Percentiles rank a stretch among this genome's conserved stretches.
These are phyloP conservation scores for Eupeodes latifasciatus DNA, from an alignment of 2,888 invertebrate species.

Conservation along the genomic window DNA sequence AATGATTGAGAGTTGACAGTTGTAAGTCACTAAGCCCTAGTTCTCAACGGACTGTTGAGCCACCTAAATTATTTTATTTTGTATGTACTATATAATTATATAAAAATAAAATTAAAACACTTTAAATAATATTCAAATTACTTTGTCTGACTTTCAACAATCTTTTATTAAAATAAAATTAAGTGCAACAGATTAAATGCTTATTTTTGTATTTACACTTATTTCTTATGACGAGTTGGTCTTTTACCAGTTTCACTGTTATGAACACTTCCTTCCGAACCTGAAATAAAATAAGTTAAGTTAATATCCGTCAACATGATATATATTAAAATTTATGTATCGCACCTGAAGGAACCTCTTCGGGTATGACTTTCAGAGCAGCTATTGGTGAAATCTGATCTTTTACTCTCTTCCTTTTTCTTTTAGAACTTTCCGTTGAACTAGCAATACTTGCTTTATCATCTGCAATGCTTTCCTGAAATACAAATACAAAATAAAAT, in stretches of 20 bases:
- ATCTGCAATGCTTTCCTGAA: slow-evolving; percentile 77
- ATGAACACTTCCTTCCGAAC: slow-evolving; percentile 42
- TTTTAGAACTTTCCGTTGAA: slow-evolving; percentile 76
- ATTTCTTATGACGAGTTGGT: slow-evolving; percentile 53
- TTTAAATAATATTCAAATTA: not conserved
- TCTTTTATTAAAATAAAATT: slow-evolving; percentile 21
- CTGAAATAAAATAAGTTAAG: slow-evolving; percentile 5
- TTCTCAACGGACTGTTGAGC: too few relatives aligned
- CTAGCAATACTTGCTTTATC: slow-evolving; percentile 77
- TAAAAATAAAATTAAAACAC: not conserved
- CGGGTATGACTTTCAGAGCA: slow-evolving; percentile 77
- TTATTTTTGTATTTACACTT: not conserved
- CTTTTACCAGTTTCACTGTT: slow-evolving; percentile 48
- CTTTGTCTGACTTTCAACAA: not conserved
- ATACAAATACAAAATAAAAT: not conserved
- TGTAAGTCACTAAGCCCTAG: too few relatives aligned
- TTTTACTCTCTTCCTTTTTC: slow-evolving; percentile 69
- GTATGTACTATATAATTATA: too few relatives aligned
- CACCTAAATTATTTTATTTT: too few relatives aligned
- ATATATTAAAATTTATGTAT: not conserved
- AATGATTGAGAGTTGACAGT: too few relatives aligned
- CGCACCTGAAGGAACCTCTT: slow-evolving; percentile 76
- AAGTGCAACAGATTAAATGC: slow-evolving; percentile 27
- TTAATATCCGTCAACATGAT: not conserved
- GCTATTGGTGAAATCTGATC: slow-evolving; percentile 77